Conservation (phyloP, 2,797 vertebrate species). For the Hirundo rustica region DNA sequence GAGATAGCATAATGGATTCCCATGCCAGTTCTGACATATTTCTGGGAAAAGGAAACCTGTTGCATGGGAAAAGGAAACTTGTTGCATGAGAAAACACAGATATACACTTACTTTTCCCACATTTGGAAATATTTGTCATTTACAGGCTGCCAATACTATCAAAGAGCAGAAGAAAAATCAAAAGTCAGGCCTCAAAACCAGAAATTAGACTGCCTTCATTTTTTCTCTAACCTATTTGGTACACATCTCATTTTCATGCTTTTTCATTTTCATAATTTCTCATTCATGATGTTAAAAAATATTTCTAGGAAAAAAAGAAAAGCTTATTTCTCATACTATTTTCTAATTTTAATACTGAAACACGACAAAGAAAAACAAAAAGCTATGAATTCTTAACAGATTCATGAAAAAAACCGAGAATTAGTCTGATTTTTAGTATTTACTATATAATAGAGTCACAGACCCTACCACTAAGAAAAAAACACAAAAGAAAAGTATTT, state of each 20-base stretch:
- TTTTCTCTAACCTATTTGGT: neutral
- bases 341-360: neutral
- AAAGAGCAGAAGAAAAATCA: neutral
- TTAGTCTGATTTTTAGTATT: neutral
- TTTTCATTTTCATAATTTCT: neutral
- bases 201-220: neutral
- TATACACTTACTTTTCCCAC: neutral
- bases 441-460: neutral
- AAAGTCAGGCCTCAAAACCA: neutral
- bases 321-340: neutral
- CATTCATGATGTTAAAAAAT: neutral
- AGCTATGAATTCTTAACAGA: neutral
- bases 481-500: neutral
- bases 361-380: neutral
- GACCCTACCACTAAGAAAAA: neutral
- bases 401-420: neutral
- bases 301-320: neutral
- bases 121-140: neutral
- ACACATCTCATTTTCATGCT: neutral
- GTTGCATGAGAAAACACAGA: conserved; percentile 23
- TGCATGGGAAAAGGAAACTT: conserved; percentile 55
- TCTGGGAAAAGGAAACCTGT: conserved; percentile 69
- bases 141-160: neutral
- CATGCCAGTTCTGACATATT: conserved; percentile 29
- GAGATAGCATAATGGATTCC: conserved; percentile 38